Evolutionary conservation across 1,140 invertebrate species (phyloP), one percentile per base, ranked within the genome.

Genomic region (Tetranychus urticae): DNA sequence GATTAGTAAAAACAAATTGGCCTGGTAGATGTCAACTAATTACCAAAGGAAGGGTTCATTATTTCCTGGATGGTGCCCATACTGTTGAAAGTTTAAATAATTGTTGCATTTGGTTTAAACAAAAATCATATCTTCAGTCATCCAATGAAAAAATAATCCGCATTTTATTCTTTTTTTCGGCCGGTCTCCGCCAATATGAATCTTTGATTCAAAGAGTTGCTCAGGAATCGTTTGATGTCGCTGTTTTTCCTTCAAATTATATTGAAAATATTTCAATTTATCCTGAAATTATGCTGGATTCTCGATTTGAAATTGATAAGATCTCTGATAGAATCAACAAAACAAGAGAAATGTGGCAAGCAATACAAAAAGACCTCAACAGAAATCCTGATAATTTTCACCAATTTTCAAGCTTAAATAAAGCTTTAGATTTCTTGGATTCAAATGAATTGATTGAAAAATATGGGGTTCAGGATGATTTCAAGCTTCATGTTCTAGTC

Each of bases 61-160:
- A 83, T 69, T 93, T 83, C 69, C 69, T 97, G 35, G 94, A 98
- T 74, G 93, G 92, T 0, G 94, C 93, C 3, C 94, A 98, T 70
- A 98, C 93, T 0, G 66, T 75, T 1, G 87, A 93, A 68, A 97
- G 91, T 71, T 82, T 97, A 61, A 68, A 78, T 52, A 79, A 84
- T 47, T 92, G 90, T 72, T 71, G 75, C 0, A 71, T 81, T 4
- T 97, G 92, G 93, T 97, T 86, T 67, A 60, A 65, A 37, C 68
- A 67, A 36, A 67, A 66, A 60, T 65, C 70, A n/a, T 61, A 63
- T 58, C 69, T 69, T 36, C 36, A 68, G 10, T 45, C 56, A 36
- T 36, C 39, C 33, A 34, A 36, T 54, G 14, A 39, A 42, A 7
- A 47, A 52, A n/a, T 42, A 60, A 35, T 39, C 52, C 65, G 68